These are phyloP conservation scores for Chamaetylas fuelleborni DNA, from an alignment of 2,113 vertebrate genomes.

Conservation along the genomic window DNA sequence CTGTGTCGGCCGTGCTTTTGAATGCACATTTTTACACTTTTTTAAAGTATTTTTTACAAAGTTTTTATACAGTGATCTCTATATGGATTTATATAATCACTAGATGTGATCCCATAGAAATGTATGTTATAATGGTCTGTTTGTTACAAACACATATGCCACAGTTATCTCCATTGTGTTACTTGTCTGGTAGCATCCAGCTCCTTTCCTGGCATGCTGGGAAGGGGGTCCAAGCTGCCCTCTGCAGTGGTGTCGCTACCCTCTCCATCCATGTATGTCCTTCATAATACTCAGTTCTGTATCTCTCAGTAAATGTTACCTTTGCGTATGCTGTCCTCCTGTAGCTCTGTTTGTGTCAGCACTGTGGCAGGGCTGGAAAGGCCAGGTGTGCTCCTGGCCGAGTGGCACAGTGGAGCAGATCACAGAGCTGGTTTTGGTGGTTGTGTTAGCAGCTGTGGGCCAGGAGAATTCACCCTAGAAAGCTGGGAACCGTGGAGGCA, in stretches of 20 bases:
- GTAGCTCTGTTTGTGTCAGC: slow-evolving; percentile 41
- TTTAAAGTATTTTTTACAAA: slow-evolving; percentile 84
- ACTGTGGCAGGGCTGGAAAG: neutral
- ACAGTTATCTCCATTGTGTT: slow-evolving; percentile 75
- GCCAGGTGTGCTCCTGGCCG: neutral
- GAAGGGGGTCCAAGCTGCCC: neutral
- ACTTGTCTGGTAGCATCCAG: slow-evolving; percentile 62
- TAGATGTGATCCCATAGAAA: slow-evolving; percentile 85
- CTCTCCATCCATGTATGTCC: slow-evolving; percentile 76
- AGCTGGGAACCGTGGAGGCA: neutral
- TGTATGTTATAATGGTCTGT: slow-evolving; percentile 88
- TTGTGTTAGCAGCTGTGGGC: neutral
- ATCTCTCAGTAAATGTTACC: slow-evolving; percentile 80
- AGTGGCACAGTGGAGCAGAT: neutral
- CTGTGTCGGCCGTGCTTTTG: slow-evolving; percentile 81
- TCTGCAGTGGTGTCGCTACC: slow-evolving; percentile 19
- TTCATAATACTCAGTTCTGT: slow-evolving; percentile 80
- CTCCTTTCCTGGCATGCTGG: slow-evolving; percentile 44
- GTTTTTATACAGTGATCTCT: slow-evolving; percentile 92
- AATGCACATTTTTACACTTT: slow-evolving; percentile 86
- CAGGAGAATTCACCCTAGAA: neutral
- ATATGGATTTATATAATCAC: slow-evolving; percentile 93
- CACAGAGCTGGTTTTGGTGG: neutral
- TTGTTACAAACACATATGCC: slow-evolving; percentile 81
- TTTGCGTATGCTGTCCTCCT: slow-evolving; percentile 50